Percentiles rank a stretch among this genome's conserved stretches.
Evolutionary conservation across 2,113 vertebrate genomes (phyloP).

Genomic region (Xiphophorus maculatus): DNA sequence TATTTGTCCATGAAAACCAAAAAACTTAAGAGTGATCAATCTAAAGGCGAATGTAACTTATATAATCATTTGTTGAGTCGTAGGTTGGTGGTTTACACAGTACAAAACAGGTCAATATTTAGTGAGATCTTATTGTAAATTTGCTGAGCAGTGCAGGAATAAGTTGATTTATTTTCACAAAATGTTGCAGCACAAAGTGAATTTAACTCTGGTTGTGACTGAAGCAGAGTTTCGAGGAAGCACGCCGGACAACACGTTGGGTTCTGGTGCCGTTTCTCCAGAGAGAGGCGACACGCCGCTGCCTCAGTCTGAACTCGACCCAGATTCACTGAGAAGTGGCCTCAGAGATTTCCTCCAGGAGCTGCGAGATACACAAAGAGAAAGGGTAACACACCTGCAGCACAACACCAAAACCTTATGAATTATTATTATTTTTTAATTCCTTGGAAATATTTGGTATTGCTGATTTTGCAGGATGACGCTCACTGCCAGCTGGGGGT

Average conservation of each 20-base stretch:
- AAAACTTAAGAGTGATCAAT: too few species aligned
- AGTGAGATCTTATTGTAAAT: too few species aligned
- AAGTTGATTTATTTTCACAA: not conserved
- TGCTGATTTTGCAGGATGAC: conserved; percentile 82
- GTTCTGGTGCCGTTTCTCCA: conserved; percentile 77
- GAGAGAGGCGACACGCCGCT: conserved; percentile 70
- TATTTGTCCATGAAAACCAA: too few species aligned
- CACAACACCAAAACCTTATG: not conserved
- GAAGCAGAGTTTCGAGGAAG: conserved; percentile 55
- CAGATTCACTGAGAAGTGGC: conserved; percentile 82
- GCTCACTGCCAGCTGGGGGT: conserved; percentile 77
- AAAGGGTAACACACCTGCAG: conserved; percentile 78
- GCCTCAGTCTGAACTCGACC: conserved; percentile 79
- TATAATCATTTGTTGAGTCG: too few species aligned
- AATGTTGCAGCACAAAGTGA: not conserved
- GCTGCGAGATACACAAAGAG: conserved; percentile 84
- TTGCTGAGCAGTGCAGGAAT: too few species aligned
- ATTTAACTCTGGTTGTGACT: not conserved
- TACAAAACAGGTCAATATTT: too few species aligned
- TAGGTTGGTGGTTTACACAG: too few species aligned
- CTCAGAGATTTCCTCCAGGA: conserved; percentile 90
- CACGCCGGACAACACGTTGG: conserved; percentile 75
- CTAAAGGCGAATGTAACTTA: too few species aligned
- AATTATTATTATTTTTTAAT: not conserved
- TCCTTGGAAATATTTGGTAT: too few species aligned